These are phyloP conservation scores for Atractosteus spatula DNA, from an alignment of 2,113 vertebrate genomes.

Conservation along the genomic window DNA sequence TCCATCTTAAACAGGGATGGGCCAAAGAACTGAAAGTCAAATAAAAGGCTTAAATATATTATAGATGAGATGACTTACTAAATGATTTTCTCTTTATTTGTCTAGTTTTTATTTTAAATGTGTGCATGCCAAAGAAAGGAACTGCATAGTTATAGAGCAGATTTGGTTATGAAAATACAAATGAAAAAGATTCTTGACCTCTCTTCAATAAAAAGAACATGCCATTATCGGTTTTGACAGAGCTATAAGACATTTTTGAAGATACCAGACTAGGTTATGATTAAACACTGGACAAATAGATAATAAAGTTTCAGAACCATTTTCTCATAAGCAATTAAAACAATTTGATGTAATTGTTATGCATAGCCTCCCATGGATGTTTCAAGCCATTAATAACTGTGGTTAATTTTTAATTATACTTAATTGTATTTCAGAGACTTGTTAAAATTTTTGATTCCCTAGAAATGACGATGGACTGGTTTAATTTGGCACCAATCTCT, in stretches of 20 bases:
- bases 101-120: too few species aligned
- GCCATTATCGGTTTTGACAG: not conserved
- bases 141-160: too few species aligned
- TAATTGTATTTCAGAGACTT: conserved; percentile 9
- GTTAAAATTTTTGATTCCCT: not conserved
- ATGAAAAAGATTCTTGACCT: too few species aligned
- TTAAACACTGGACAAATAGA: not conserved
- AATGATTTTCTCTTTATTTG: too few species aligned
- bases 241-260: not conserved
- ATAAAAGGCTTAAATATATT: too few species aligned
- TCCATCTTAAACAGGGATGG: too few species aligned
- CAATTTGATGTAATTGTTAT: not conserved
- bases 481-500: too few species aligned
- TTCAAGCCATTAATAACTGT: not conserved
- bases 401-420: not conserved
- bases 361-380: not conserved
- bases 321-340: conserved; percentile 3
- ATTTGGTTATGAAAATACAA: too few species aligned
- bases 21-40: too few species aligned
- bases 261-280: not conserved
- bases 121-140: too few species aligned
- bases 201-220: not conserved
- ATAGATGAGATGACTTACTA: too few species aligned
- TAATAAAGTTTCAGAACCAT: not conserved
- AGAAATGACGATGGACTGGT: not conserved